Conservation (phyloP, 2,888 invertebrate genomes). For the Brachynemurus nebulosus region DNA sequence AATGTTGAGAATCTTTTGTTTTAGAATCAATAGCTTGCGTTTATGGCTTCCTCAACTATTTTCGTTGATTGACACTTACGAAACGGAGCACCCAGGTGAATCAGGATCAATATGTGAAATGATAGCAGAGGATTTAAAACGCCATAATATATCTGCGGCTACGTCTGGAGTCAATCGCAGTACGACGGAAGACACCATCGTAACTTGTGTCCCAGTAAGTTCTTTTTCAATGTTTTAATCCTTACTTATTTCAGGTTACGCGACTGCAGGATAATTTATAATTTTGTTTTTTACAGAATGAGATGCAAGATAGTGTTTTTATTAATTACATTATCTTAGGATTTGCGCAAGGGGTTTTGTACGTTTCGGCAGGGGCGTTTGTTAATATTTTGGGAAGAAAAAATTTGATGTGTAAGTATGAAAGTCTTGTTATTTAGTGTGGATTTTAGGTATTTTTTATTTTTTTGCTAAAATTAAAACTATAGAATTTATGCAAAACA, state of each 20-base stretch:
- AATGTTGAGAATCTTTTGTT: too few species aligned
- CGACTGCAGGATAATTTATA: too few species aligned
- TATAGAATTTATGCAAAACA: too few species aligned
- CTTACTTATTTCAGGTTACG: too few species aligned
- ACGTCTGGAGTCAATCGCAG: too few species aligned
- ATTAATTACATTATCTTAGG: slow-evolving; percentile 56
- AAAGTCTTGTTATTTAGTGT: too few species aligned
- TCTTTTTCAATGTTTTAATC: too few species aligned
- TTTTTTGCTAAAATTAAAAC: too few species aligned
- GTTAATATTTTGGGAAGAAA: slow-evolving; percentile 39
- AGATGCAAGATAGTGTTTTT: slow-evolving; percentile 40
- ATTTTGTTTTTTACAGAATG: too few species aligned
- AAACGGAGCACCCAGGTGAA: slow-evolving; percentile 22
- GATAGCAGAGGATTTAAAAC: slow-evolving; percentile 25
- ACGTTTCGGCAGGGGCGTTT: slow-evolving; percentile 41
- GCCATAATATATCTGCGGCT: too few species aligned
- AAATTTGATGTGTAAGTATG: slow-evolving; percentile 34
- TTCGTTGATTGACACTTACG: slow-evolving; percentile 43
- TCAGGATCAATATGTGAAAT: slow-evolving; percentile 33
- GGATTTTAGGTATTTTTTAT: too few species aligned
- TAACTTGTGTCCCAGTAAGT: slow-evolving; percentile 7
- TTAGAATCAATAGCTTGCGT: slow-evolving; percentile 56
- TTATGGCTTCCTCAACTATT: slow-evolving; percentile 81
- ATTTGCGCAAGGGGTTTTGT: slow-evolving; percentile 44
- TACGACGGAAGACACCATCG: too few species aligned